These are phyloP conservation scores for Tineola bisselliella DNA, from an alignment of 2,888 invertebrate genomes.

Conservation along the genomic window DNA sequence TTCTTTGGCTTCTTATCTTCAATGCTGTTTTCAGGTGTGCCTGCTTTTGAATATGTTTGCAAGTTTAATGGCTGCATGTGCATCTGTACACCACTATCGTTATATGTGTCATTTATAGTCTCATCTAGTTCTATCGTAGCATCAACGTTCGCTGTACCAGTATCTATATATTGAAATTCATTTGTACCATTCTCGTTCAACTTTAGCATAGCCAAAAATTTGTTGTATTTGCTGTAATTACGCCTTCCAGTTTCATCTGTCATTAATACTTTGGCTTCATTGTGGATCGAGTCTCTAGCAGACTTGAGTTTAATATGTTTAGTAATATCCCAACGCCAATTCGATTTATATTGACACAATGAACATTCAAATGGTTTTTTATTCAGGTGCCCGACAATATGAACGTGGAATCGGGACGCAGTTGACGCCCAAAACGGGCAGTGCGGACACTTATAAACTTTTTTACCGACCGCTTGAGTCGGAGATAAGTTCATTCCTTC, in stretches of 20 bases:
- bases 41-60: slow-evolving; percentile 46
- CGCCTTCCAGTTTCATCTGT: slow-evolving; percentile 91
- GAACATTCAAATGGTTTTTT: slow-evolving; percentile 96
- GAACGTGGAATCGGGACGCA: slow-evolving; percentile 92
- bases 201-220: slow-evolving; percentile 78
- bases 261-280: slow-evolving; percentile 84
- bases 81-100: slow-evolving; percentile 43
- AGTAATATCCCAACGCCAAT: slow-evolving; percentile 97
- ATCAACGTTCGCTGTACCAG: slow-evolving; percentile 39
- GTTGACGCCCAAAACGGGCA: slow-evolving; percentile 94
- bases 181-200: slow-evolving; percentile 68
- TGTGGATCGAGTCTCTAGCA: slow-evolving; percentile 83
- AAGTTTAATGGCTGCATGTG: slow-evolving; percentile 72
- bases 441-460: slow-evolving; percentile 92
- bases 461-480: slow-evolving; percentile 72
- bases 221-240: slow-evolving; percentile 93
- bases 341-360: slow-evolving; percentile 90
- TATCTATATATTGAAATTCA: slow-evolving; percentile 53
- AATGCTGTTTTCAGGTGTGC: slow-evolving; percentile 27
- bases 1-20: slow-evolving; percentile 71
- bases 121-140: slow-evolving; percentile 58
- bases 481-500: slow-evolving; percentile 72
- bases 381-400: slow-evolving; percentile 91
- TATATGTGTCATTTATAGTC: slow-evolving; percentile 55
- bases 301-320: slow-evolving; percentile 94